phyloP scores from a whole-genome alignment of 2,113 vertebrate genomes.

The Ophiodon elongatus region DNA sequence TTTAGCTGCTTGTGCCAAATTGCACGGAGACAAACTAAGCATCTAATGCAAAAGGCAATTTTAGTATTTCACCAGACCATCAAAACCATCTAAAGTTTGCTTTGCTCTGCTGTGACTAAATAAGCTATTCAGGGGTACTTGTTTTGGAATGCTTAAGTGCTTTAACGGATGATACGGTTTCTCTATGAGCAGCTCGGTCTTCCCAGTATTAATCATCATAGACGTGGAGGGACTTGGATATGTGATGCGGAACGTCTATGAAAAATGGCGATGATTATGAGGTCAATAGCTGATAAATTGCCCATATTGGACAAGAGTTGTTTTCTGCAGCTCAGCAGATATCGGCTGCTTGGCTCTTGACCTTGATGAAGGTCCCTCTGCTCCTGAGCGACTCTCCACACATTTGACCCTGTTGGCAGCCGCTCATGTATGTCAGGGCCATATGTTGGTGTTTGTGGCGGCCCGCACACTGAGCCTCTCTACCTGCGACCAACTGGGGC shows the following conservation, averaged over 20 bases:
- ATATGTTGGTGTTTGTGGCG: slow-evolving; percentile 61
- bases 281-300: slow-evolving; percentile 63
- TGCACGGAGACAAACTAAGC: slow-evolving; percentile 54
- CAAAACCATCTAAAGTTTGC: slow-evolving; percentile 40
- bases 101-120: slow-evolving; percentile 40
- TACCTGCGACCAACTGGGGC: slow-evolving; percentile 52
- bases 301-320: slow-evolving; percentile 36
- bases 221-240: slow-evolving; percentile 47
- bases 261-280: slow-evolving; percentile 67
- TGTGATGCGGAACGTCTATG: slow-evolving; percentile 51
- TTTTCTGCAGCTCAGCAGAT: slow-evolving; percentile 67
- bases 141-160: slow-evolving; percentile 30
- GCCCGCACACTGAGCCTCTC: slow-evolving; percentile 23
- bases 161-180: slow-evolving; percentile 54
- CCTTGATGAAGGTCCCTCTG: slow-evolving; percentile 74
- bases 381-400: slow-evolving; percentile 59
- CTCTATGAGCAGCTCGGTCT: slow-evolving; percentile 28
- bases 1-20: slow-evolving; percentile 75
- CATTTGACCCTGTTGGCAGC: slow-evolving; percentile 69
- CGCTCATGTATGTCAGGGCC: slow-evolving; percentile 73
- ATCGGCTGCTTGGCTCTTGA: slow-evolving; percentile 45
- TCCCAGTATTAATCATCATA: slow-evolving; percentile 65
- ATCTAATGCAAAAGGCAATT: slow-evolving; percentile 52
- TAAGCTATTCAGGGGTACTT: slow-evolving; percentile 44
- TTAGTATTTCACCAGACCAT: slow-evolving; percentile 70